Evolutionary conservation across 2,888 invertebrate species (phyloP), one percentile per base, ranked within the genome.

Genomic region (Pristionchus mayeri): DNA sequence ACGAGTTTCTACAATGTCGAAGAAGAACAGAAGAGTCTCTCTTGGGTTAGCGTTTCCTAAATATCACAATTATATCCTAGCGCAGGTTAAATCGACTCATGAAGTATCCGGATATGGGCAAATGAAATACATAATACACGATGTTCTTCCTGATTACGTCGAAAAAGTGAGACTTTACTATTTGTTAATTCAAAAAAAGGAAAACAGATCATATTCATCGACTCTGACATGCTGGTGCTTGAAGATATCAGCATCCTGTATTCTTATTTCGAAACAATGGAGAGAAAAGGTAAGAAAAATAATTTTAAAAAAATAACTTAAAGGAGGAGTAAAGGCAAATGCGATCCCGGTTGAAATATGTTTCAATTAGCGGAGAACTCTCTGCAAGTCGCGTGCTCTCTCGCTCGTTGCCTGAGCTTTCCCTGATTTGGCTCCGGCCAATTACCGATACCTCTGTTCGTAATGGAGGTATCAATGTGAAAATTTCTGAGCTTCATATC

Each of bases 1-100:
- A 60, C 60, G 30, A 60, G 60, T 60, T 60, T 60, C 60, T 60
- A 60, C 60, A 60, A 60, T 30, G 60, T 60, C 3, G 60, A 60
- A 30, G 60, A 60, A 18, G 30, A 60, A 2, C 60, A 60, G n/a
- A 24, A 3, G 2, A 60, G 27, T 7, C 24, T 60, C 30, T 16
- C n/a, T 4, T 60, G 60, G 60, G 60, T 60, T 9, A 2, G 60
- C 30, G 11, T 13, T 30, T 60, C 24, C 27, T 2, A 21, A n/a
- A 21, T 54, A 7, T 54, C 9, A 57, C 54, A 24, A 6, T 2
- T 16, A 24, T 24, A 9, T 1, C 18, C 18, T 54, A 24, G 54
- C n/a, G 3, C 34, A 63, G 63, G 37, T 63, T 2, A 63, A 34
- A 63, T 34, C 63, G 2, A 34, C 13, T 3, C 34, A 63, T 16